phyloP scores from a whole-genome alignment of 2,113 vertebrate genomes.

The Oncorhynchus gorbuscha region DNA sequence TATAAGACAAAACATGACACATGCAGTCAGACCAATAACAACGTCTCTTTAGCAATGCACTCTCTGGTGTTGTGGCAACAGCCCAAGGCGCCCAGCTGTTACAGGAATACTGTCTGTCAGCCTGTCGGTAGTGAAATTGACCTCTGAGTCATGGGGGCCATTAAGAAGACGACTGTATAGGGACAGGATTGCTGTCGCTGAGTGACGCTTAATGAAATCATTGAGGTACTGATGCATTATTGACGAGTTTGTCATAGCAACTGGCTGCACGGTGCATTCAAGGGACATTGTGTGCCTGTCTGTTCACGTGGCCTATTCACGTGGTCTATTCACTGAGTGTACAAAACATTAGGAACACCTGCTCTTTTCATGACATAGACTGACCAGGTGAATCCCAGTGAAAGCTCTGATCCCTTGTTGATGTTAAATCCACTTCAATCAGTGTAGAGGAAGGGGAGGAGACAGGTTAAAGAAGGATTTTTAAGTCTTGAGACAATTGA shows the following conservation, averaged over 20 bases:
- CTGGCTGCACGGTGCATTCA: background rate
- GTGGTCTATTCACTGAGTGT: background rate
- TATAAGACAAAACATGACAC: too few relatives aligned
- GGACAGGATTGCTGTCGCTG: background rate
- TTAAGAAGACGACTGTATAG: slow-evolving; percentile 5
- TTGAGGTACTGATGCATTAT: slow-evolving; percentile 4
- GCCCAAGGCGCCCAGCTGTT: background rate
- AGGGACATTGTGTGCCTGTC: background rate
- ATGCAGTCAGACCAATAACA: background rate
- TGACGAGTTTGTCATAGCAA: background rate
- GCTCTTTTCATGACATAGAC: too few relatives aligned
- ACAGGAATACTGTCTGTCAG: background rate
- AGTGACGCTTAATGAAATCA: background rate
- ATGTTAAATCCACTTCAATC: too few relatives aligned
- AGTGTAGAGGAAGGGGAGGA: too few relatives aligned
- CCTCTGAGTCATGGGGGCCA: slow-evolving; percentile 8
- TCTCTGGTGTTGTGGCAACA: slow-evolving; percentile 12
- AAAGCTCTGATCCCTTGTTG: too few relatives aligned
- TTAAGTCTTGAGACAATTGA: too few relatives aligned
- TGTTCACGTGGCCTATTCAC: background rate
- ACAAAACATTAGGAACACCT: too few relatives aligned
- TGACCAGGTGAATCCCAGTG: too few relatives aligned
- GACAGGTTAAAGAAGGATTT: too few relatives aligned
- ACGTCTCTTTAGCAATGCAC: background rate
- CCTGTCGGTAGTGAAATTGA: background rate